Percentiles rank a stretch among this genome's conserved stretches.
phyloP scores from a whole-genome alignment of 2,797 vertebrate species.

The Lepilemur ruficaudatus region DNA sequence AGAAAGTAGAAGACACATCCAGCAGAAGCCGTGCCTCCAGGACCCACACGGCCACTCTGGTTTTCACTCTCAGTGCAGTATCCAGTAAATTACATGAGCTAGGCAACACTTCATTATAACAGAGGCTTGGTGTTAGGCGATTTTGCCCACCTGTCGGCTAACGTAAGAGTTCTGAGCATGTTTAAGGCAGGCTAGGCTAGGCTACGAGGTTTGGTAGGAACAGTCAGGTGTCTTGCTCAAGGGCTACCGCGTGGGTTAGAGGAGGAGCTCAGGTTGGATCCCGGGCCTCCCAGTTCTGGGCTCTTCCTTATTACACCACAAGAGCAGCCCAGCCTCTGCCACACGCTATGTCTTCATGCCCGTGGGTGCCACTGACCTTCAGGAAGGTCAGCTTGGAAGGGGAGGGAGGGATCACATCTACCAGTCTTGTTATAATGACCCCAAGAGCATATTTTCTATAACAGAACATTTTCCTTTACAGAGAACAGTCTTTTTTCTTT shows the following conservation, averaged over 20 bases:
- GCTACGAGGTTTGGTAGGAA: not conserved
- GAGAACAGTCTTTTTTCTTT: not conserved
- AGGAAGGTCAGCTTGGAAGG: not conserved
- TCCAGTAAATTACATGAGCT: not conserved
- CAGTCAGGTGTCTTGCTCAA: not conserved
- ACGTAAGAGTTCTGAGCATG: not conserved
- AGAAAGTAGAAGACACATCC: not conserved
- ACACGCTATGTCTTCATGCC: not conserved
- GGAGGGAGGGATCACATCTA: not conserved
- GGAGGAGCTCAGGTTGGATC: not conserved
- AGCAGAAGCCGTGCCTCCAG: not conserved
- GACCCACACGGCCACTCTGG: not conserved
- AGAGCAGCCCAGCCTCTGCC: not conserved
- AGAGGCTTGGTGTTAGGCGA: not conserved
- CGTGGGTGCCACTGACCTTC: not conserved
- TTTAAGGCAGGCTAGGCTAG: not conserved
- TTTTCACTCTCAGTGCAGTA: not conserved
- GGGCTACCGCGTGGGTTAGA: not conserved
- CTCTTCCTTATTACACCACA: not conserved
- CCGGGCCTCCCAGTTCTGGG: not conserved
- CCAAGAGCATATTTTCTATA: not conserved
- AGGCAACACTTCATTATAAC: not conserved
- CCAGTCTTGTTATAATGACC: not conserved
- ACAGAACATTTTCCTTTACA: not conserved
- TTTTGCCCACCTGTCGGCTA: not conserved